Percentiles rank a stretch among this genome's conserved stretches.
These are phyloP conservation scores for Oithona nana DNA, from an alignment of 2,888 invertebrate species.

Conservation along the genomic window DNA sequence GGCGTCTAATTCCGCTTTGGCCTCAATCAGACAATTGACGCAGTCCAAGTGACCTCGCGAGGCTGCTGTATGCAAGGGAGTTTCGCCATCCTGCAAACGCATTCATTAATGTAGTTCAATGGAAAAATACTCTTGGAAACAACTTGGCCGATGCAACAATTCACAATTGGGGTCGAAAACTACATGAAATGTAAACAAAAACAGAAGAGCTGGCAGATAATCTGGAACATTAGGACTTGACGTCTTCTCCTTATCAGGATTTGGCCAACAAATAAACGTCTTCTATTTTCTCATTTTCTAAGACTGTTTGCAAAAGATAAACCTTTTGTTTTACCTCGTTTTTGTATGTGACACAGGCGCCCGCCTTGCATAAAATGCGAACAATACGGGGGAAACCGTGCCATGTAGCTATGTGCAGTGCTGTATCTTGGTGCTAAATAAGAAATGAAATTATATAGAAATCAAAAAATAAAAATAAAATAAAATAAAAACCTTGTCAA, in stretches of 20 bases:
- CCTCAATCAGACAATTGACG: constrained; percentile 32
- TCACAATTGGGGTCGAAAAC: too few species aligned
- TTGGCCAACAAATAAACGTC: too few species aligned
- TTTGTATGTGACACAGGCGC: constrained; percentile 27
- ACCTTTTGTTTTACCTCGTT: too few species aligned
- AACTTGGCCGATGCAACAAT: too few species aligned
- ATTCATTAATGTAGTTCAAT: neutral
- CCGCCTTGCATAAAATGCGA: constrained; percentile 27
- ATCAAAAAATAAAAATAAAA: neutral
- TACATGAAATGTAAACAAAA: too few species aligned
- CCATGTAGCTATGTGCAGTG: constrained; percentile 35
- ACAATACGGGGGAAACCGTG: constrained; percentile 32
- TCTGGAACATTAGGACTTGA: too few species aligned
- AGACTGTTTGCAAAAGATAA: too few species aligned
- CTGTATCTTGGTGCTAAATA: constrained; percentile 34
- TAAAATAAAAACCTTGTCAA: constrained; percentile 31
- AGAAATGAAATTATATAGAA: constrained; percentile 16
- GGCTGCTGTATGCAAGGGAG: constrained; percentile 34
- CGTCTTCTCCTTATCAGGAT: too few species aligned
- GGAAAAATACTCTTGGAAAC: too few species aligned
- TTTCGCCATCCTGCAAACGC: constrained; percentile 32
- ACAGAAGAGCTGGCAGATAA: too few species aligned
- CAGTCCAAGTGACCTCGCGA: constrained; percentile 35
- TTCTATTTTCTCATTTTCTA: too few species aligned
- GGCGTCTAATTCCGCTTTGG: constrained; percentile 32